These are phyloP conservation scores for Protodeltote pygarga DNA, from an alignment of 2,888 invertebrate species.

Conservation along the genomic window DNA sequence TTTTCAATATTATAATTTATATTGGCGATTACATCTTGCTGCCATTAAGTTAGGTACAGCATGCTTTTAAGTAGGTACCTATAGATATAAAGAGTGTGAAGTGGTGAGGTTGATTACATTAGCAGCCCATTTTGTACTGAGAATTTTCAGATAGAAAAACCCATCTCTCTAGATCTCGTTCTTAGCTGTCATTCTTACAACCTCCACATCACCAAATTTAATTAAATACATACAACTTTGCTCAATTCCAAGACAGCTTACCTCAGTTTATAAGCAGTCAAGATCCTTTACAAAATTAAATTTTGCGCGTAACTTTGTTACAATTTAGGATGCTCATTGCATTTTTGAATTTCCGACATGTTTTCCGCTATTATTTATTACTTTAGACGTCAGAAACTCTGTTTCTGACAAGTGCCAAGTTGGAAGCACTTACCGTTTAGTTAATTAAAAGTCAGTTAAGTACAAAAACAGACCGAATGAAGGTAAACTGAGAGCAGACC, in stretches of 20 bases:
- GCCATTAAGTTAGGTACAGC: too few relatives aligned
- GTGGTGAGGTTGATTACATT: too few relatives aligned
- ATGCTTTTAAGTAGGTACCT: too few relatives aligned
- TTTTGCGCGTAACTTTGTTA: conserved; percentile 5
- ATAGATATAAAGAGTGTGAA: too few relatives aligned
- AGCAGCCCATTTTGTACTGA: too few relatives aligned
- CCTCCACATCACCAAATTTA: conserved; percentile 8
- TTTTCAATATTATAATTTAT: too few relatives aligned
- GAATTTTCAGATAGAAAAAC: too few relatives aligned
- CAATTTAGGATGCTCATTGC: conserved; percentile 20
- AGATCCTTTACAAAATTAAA: conserved; percentile 14
- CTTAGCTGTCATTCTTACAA: too few relatives aligned
- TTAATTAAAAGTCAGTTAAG: conserved; percentile 48
- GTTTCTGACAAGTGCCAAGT: conserved; percentile 38
- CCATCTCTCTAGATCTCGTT: too few relatives aligned
- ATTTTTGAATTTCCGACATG: conserved; percentile 22
- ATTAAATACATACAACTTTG: conserved; percentile 24
- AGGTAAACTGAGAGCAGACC: conserved; percentile 22
- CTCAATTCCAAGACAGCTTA: conserved; percentile 19
- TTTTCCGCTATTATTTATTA: conserved; percentile 33
- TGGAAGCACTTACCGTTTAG: conserved; percentile 32
- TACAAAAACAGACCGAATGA: conserved; percentile 40
- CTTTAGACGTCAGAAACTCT: conserved; percentile 25
- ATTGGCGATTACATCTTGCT: too few relatives aligned
- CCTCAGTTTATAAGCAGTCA: conserved; percentile 9